Conservation (phyloP, 2,888 invertebrate genomes). For the Callinectes sapidus region DNA sequence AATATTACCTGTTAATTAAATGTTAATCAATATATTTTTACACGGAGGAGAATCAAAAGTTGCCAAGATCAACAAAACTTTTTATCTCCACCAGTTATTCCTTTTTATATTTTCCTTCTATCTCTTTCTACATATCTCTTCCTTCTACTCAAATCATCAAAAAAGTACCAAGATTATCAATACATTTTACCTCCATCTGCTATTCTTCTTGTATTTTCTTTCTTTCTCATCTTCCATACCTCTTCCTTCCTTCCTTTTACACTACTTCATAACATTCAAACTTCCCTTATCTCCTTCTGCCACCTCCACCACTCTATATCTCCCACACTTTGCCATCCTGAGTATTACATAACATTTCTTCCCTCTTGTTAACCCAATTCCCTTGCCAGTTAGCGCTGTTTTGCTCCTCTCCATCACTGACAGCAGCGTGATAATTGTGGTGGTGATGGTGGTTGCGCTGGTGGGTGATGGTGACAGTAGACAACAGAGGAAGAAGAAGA, state of each 20-base stretch:
- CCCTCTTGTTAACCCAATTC: not conserved
- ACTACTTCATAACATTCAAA: not conserved
- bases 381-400: not conserved
- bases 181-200: too few relatives aligned
- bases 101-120: not conserved
- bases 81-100: too few relatives aligned
- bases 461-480: not conserved
- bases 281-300: not conserved
- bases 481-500: not conserved
- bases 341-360: not conserved
- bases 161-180: too few relatives aligned
- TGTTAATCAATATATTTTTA: too few relatives aligned
- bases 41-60: too few relatives aligned
- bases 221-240: not conserved
- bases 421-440: not conserved
- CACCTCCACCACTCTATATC: not conserved
- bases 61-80: too few relatives aligned
- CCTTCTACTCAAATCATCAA: not conserved
- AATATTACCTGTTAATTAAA: too few relatives aligned
- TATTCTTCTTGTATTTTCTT: not conserved
- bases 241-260: too few relatives aligned
- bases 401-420: not conserved
- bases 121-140: not conserved
- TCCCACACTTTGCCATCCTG: not conserved
- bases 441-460: not conserved